Evolutionary conservation across 2,113 vertebrate species (phyloP).

Genomic region (Eudorcas thomsonii): DNA sequence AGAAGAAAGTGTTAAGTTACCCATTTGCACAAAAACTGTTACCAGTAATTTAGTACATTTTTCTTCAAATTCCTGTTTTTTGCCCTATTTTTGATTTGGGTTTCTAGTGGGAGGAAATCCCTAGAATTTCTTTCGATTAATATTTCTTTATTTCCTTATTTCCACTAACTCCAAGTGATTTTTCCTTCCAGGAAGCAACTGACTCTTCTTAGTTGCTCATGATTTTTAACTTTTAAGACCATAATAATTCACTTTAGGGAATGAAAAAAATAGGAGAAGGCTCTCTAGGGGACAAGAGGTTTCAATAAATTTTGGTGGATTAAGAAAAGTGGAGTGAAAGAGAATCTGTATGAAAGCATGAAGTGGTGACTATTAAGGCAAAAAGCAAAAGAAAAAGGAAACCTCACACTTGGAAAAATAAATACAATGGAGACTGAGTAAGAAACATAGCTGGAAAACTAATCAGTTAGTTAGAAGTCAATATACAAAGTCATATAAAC

Average conservation of each 20-base stretch:
- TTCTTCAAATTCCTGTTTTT: background rate
- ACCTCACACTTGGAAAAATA: background rate
- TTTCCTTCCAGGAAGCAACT: background rate
- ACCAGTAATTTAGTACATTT: background rate
- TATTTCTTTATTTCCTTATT: background rate
- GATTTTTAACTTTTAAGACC: background rate
- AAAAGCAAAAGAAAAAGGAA: background rate
- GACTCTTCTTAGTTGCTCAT: background rate
- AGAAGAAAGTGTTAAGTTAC: background rate
- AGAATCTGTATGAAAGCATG: background rate
- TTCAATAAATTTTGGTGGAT: background rate
- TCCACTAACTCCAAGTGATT: background rate
- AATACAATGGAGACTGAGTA: background rate
- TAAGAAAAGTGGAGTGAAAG: background rate
- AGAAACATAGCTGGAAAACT: background rate
- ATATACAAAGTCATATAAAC: background rate
- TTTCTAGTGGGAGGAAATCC: background rate
- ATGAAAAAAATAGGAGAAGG: background rate
- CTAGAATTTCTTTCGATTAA: background rate
- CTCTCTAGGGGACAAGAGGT: background rate
- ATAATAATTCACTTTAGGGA: background rate
- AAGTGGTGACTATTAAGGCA: background rate
- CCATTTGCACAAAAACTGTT: background rate
- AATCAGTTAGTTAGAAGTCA: background rate
- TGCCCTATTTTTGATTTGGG: background rate